Base-by-base conservation (phyloP, 1,140 invertebrate species). In the Zaprionus ornatus region DNA sequence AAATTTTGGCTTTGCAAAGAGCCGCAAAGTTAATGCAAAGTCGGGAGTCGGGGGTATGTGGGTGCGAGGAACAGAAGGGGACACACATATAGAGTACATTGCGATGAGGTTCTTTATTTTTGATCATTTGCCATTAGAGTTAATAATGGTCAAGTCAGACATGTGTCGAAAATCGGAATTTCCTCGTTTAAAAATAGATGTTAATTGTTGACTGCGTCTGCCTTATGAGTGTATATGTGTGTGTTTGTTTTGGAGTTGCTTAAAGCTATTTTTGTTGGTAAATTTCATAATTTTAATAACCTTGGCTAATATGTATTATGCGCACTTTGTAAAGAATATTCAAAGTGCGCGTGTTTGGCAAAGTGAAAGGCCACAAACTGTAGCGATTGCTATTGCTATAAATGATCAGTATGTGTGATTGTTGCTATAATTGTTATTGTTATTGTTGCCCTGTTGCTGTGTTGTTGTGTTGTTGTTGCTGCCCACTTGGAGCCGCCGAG, bases 311-410 rank as follows among this genome's bases (percentile, higher is more conserved):
- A 79, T 67, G 45, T 74, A 63, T 61, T 80, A 71, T 86, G 75
- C 82, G 70, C 71, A 82, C 50, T 86, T 85, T 86, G 79, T 82
- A 86, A 86, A 86, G 82, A 85, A 85, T 86, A 85, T 85, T 77
- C 67, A 81, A 68, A 78, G 74, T 85, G 80, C 81, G 80, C 80
- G 73, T 83, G 80, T 78, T 83, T 69, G 70, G 66, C 77, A 69
- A 88, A 87, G 84, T 87, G 84, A 87, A 87, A 87, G 84, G 84
- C 84, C 74, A 72, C 66, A 74, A 88, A 80, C 79, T 82, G 74
- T 50, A 79, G 74, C 77, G 66, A 83, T 83, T 83, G 80, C 76
- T 71, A 83, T 83, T 83, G 80, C 76, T 71, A 83, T 80, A 84
- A 83, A 80, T 77, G 73, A 84, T 80, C 77, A 74, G 64, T 54